Conservation (phyloP, 23 tunicate species). For the Trididemnum miniatum region DNA sequence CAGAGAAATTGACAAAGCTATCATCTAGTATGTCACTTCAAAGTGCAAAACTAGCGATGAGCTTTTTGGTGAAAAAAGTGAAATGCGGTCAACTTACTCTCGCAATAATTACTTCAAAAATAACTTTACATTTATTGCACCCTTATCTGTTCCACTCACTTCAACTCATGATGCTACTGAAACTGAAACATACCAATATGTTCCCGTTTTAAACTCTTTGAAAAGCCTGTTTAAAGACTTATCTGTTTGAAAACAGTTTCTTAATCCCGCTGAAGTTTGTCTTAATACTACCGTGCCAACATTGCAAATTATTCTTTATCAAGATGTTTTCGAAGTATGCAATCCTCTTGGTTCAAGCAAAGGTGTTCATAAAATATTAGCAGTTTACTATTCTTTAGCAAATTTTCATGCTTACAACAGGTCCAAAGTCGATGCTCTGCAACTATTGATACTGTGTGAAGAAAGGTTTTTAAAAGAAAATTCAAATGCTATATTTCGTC, state of each 20-base stretch:
- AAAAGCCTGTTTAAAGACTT: background rate
- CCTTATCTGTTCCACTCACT: background rate
- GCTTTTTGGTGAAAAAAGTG: background rate
- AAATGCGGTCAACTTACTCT: background rate
- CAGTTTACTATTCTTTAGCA: constrained; percentile 27
- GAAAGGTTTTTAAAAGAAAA: background rate
- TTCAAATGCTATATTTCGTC: background rate
- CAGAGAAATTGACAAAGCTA: background rate
- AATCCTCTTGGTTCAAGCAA: constrained; percentile 22
- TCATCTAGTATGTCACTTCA: background rate
- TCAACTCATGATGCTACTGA: background rate
- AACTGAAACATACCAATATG: background rate
- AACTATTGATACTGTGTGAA: background rate
- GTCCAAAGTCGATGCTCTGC: background rate
- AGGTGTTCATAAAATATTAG: constrained; percentile 14
- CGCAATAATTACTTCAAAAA: background rate
- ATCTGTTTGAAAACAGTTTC: background rate
- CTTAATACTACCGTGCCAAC: background rate
- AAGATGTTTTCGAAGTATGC: constrained; percentile 30
- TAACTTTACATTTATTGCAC: background rate
- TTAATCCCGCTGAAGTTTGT: background rate
- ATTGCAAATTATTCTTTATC: constrained; percentile 14
- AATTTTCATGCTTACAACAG: constrained; percentile 3
- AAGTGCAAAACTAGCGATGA: background rate
- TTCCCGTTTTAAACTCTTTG: background rate